phyloP scores from a whole-genome alignment of 2,113 vertebrate species.

The Apteryx mantelli region DNA sequence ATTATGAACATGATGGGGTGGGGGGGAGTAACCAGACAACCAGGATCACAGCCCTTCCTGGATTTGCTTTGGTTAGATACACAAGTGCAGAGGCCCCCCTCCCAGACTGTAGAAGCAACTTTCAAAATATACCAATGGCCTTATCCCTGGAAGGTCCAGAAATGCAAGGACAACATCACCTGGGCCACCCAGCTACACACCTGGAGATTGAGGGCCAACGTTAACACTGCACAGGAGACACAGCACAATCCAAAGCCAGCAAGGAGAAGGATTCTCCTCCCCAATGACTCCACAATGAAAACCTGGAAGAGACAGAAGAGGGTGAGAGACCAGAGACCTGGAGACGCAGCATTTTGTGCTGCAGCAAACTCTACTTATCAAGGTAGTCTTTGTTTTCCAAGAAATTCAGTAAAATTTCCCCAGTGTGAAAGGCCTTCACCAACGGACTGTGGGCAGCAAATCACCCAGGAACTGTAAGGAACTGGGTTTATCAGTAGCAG shows the following conservation, averaged over 20 bases:
- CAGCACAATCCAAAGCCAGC: constrained; percentile 88
- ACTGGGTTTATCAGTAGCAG: neutral
- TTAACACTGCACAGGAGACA: constrained; percentile 81
- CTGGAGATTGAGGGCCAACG: constrained; percentile 85
- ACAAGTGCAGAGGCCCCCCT: neutral
- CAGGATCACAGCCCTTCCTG: neutral
- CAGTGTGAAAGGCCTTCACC: neutral
- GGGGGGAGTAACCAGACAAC: neutral
- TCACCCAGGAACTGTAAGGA: neutral
- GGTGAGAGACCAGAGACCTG: neutral
- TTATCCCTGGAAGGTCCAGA: neutral
- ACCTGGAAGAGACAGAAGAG: constrained; percentile 72
- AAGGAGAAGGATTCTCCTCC: constrained; percentile 85
- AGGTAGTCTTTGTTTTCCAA: neutral
- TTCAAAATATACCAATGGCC: neutral
- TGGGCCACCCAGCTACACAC: constrained; percentile 54
- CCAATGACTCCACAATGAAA: constrained; percentile 88
- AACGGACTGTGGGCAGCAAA: neutral
- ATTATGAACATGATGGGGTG: accelerated
- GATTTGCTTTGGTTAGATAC: neutral
- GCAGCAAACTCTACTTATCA: neutral
- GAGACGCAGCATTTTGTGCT: neutral
- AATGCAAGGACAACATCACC: accelerated
- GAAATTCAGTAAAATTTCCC: neutral
- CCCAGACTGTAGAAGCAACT: neutral